Evolutionary conservation across 2,888 invertebrate genomes (phyloP), one percentile per base, ranked within the genome.

Genomic region (Oeneis ivallda): DNA sequence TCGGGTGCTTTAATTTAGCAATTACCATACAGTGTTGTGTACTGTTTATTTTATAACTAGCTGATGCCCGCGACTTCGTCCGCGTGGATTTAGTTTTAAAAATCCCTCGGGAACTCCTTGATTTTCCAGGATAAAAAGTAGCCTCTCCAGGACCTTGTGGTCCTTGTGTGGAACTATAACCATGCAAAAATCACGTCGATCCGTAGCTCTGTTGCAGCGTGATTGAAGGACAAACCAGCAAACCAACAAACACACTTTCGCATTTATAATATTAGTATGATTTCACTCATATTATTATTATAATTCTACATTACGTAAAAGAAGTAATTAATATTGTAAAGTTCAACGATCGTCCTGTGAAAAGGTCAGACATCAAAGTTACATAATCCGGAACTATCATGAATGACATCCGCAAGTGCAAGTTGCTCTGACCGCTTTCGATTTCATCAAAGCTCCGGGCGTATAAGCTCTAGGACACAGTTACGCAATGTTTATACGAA

Each of bases 371-470:
- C n/a, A 45, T 47, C 19, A 9, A 41, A 34, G 50, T 74, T 72
- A 71, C 71, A 64, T 72, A 66, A 74, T 62, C 57, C 54, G 62
- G 66, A 58, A 70, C 63, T 67, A 58, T 62, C 53, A 62, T 64
- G 62, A 61, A 56, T 65, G 61, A 65, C 68, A 71, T 69, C 68
- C 53, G 43, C 57, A 64, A 58, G 66, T 66, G 63, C 60, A 70
- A 72, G 64, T 68, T 63, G 71, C 56, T 63, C 71, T 71, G 76
- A 74, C 78, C 76, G 77, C 80, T 81, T 81, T 81, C 79, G 65
- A 74, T 80, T 77, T 79, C 73, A 66, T 73, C 68, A 59, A 54
- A 64, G 53, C 43, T 49, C 47, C 45, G 50, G 58, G 68, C 60
- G 26, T 68, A 64, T n/a, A 62, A 62, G 53, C 45, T 63, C 37